Conservation (phyloP, 2,888 invertebrate species). For the Pheosia tremula region DNA sequence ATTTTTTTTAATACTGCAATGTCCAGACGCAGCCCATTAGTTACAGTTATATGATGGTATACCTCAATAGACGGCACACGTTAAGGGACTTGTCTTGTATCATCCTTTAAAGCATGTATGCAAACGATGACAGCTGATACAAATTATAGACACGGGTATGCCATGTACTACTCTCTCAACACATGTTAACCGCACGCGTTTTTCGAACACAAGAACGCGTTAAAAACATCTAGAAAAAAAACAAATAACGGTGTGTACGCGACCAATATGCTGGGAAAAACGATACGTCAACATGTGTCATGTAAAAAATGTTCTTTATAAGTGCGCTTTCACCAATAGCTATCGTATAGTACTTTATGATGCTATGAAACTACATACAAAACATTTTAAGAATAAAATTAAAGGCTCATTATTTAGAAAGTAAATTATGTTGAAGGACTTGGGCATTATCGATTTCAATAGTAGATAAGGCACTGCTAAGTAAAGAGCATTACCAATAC, state of each 20-base stretch:
- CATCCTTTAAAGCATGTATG: neutral
- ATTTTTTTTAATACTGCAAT: too few relatives aligned
- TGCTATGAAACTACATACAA: neutral
- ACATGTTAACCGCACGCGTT: slow-evolving; percentile 36
- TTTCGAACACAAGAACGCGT: slow-evolving; percentile 22
- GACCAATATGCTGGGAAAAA: slow-evolving; percentile 53
- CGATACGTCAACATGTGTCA: slow-evolving; percentile 49
- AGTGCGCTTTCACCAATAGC: neutral
- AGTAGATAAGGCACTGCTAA: too few relatives aligned
- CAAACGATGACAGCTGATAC: slow-evolving; percentile 39
- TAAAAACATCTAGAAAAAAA: slow-evolving; percentile 32
- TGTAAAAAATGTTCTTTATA: slow-evolving; percentile 19
- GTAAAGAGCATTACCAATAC: too few relatives aligned
- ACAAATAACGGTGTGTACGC: slow-evolving; percentile 36
- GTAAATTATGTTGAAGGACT: too few relatives aligned
- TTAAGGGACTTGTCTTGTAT: slow-evolving; percentile 10
- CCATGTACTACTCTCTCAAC: slow-evolving; percentile 27
- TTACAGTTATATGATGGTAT: too few relatives aligned
- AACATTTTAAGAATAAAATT: neutral
- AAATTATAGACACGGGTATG: slow-evolving; percentile 44
- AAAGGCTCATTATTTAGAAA: too few relatives aligned
- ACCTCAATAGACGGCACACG: too few relatives aligned
- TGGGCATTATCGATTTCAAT: too few relatives aligned
- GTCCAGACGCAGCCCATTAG: too few relatives aligned
- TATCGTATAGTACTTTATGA: too few relatives aligned